phyloP scores from a whole-genome alignment of 92 coral and sea anemone species.

The Siderastrea siderea region DNA sequence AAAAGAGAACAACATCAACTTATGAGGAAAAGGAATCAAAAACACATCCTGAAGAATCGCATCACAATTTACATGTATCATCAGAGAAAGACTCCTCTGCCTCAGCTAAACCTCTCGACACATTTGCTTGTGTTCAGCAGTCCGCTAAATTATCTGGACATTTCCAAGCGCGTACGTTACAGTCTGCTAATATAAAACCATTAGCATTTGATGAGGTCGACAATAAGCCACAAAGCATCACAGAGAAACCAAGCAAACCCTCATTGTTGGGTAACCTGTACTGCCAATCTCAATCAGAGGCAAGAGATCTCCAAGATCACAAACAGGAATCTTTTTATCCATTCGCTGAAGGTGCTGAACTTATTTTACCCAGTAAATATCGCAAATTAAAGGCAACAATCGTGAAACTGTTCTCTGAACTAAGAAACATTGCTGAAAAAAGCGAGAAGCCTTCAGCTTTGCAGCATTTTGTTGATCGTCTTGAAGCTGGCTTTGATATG shows the following conservation, averaged over 20 bases:
- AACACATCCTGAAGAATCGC: not conserved
- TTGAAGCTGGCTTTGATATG: conserved; percentile 61
- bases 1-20: not conserved
- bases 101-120: not conserved
- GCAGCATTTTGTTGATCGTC: conserved; percentile 54
- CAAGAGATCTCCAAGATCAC: not conserved
- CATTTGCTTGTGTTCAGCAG: not conserved
- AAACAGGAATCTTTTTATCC: conserved; percentile 61
- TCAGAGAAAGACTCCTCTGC: not conserved
- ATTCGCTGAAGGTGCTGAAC: conserved; percentile 50
- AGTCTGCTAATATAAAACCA: not conserved
- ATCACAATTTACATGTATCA: not conserved
- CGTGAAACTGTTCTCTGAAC: conserved; percentile 62
- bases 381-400: conserved; percentile 80
- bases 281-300: not conserved
- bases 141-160: not conserved
- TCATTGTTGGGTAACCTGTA: not conserved
- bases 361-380: conserved; percentile 76
- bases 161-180: not conserved
- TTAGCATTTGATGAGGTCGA: not conserved
- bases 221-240: not conserved
- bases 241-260: conserved; percentile 7
- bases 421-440: conserved; percentile 29
- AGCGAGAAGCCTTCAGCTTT: conserved; percentile 14
- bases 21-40: not conserved